phyloP scores from a whole-genome alignment of 2,888 invertebrate genomes.

The Dryocosmus kuriphilus region DNA sequence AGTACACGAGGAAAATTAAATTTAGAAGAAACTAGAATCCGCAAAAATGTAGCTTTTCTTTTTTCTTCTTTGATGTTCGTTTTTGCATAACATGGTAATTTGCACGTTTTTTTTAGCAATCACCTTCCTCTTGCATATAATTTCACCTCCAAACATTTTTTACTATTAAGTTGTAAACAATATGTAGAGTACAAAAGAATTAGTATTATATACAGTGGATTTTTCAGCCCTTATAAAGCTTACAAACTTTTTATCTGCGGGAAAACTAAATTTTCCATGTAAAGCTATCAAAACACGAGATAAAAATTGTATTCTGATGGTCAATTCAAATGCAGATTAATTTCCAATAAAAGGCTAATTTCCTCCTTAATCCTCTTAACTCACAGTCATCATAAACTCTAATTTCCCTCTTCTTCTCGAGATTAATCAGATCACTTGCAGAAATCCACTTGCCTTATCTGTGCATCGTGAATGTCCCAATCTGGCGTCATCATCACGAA shows the following conservation, averaged over 20 bases:
- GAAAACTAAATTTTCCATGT: too few relatives aligned
- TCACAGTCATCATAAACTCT: not conserved
- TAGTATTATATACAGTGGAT: not conserved
- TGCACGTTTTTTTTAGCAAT: not conserved
- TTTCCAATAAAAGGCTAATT: not conserved
- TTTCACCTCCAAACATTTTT: too few relatives aligned
- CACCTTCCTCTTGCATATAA: not conserved
- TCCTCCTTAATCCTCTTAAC: not conserved
- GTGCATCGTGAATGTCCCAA: not conserved
- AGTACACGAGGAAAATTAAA: not conserved
- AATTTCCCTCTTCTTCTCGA: not conserved
- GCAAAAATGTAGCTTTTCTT: not conserved
- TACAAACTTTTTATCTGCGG: too few relatives aligned
- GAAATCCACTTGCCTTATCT: constrained; percentile 16
- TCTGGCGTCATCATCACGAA: not conserved
- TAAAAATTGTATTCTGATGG: not conserved
- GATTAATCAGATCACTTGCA: not conserved
- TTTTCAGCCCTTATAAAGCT: not conserved
- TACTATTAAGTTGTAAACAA: too few relatives aligned
- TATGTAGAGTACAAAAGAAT: too few relatives aligned
- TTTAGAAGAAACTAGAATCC: not conserved
- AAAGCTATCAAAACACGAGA: not conserved
- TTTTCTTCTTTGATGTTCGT: not conserved
- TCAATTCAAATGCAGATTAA: constrained; percentile 4
- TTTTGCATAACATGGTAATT: not conserved